phyloP scores from a whole-genome alignment of 2,888 invertebrate genomes.

The Tetanocera ferruginea region DNA sequence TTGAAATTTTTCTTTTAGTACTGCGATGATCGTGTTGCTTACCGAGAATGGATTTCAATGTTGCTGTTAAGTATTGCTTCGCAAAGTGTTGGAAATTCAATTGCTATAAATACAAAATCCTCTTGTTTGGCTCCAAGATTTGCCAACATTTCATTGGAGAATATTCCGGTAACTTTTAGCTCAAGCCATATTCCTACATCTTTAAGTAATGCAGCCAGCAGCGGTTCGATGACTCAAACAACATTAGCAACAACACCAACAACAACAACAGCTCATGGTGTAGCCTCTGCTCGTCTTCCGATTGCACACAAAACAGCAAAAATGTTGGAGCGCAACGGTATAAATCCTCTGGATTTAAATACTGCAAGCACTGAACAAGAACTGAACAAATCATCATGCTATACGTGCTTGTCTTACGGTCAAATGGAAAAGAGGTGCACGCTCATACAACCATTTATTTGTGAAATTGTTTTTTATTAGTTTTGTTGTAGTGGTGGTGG shows the following conservation, averaged over 20 bases:
- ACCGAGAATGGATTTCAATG: conserved; percentile 61
- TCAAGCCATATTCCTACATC: background rate
- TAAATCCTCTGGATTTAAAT: conserved; percentile 49
- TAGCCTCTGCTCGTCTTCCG: conserved; percentile 53
- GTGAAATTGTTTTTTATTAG: background rate
- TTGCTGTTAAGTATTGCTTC: conserved; percentile 54
- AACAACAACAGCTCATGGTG: conserved; percentile 1
- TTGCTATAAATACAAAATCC: conserved; percentile 17
- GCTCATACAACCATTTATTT: no score
- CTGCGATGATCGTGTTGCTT: conserved; percentile 60
- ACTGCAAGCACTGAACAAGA: background rate
- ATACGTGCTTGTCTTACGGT: background rate
- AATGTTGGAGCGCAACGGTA: conserved; percentile 57
- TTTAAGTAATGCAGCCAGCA: conserved; percentile 4
- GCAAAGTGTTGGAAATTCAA: background rate
- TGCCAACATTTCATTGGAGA: conserved; percentile 45
- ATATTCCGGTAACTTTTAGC: conserved; percentile 40
- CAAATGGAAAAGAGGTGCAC: no score
- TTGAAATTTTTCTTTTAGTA: conserved; percentile 49
- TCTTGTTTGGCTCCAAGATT: conserved; percentile 37
- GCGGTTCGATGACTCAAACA: conserved; percentile 43
- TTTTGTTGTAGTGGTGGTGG: background rate
- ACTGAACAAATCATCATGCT: background rate
- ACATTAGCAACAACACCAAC: conserved; percentile 52
- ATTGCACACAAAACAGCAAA: conserved; percentile 58